Percentiles rank a stretch among this genome's conserved stretches.
Conservation (phyloP, 2,797 vertebrate species). For the Distichodus sexfasciatus region DNA sequence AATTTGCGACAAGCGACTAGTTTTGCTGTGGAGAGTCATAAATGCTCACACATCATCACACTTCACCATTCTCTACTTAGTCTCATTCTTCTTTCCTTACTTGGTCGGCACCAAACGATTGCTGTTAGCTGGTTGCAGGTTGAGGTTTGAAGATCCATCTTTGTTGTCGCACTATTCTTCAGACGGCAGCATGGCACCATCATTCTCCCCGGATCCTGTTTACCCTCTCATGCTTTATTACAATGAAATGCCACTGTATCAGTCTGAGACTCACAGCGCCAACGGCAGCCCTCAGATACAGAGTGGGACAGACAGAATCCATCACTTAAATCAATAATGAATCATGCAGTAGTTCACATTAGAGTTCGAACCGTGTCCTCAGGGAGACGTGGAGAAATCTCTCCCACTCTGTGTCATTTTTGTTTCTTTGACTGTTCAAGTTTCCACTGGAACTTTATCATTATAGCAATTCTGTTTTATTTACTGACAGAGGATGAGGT, state of each 20-base stretch:
- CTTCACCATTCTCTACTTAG: not conserved
- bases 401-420: conserved; percentile 38
- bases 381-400: conserved; percentile 60
- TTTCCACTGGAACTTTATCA: conserved; percentile 70
- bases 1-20: too few relatives aligned
- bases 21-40: too few relatives aligned
- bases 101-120: not conserved
- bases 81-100: not conserved
- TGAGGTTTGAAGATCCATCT: conserved; percentile 34
- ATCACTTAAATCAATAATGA: conserved; percentile 78
- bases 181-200: conserved; percentile 2
- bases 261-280: not conserved
- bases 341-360: conserved; percentile 71
- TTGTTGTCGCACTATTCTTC: conserved; percentile 39
- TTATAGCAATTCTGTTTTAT: conserved; percentile 73
- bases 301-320: conserved; percentile 56
- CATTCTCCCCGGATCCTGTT: not conserved
- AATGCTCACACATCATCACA: not conserved
- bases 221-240: conserved; percentile 23
- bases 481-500: conserved; percentile 53
- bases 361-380: conserved; percentile 58
- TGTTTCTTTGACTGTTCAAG: conserved; percentile 64
- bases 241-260: conserved; percentile 32
- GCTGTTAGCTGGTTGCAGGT: not conserved
- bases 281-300: not conserved